Percentiles rank a stretch among this genome's conserved stretches.
Conservation (phyloP, 2,888 invertebrate genomes). For the Drosophila mimica region DNA sequence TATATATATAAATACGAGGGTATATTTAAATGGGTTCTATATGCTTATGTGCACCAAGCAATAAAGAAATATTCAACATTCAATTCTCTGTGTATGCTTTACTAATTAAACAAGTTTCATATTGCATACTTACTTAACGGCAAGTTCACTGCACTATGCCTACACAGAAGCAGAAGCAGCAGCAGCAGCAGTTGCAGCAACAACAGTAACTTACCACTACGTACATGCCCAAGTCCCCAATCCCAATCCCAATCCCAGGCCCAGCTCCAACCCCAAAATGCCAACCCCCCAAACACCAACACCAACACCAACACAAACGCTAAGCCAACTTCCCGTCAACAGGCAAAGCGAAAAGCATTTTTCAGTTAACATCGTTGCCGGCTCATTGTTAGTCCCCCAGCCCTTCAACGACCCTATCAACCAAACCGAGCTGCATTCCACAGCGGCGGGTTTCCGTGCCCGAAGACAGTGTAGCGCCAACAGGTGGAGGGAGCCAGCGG, state of each 20-base stretch:
- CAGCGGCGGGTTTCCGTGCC: conserved; percentile 6
- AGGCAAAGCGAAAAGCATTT: conserved; percentile 67
- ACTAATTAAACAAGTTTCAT: conserved; percentile 62
- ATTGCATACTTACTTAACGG: conserved; percentile 63
- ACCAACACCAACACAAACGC: conserved; percentile 50
- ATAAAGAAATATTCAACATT: conserved; percentile 35
- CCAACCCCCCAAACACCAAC: conserved; percentile 28
- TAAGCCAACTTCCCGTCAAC: conserved; percentile 46
- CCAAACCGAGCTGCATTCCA: conserved; percentile 2
- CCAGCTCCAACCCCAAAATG: conserved; percentile 9
- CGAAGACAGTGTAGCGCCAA: conserved; percentile 28
- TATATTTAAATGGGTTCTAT: conserved; percentile 21
- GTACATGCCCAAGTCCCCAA: conserved; percentile 2
- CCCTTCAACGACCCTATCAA: background rate
- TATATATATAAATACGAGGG: background rate
- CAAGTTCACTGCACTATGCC: conserved; percentile 68
- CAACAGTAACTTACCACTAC: conserved; percentile 32
- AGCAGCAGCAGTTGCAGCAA: conserved; percentile 11
- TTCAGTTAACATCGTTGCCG: conserved; percentile 74
- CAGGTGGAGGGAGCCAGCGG: conserved; percentile 46
- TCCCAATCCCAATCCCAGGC: background rate
- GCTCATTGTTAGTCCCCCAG: conserved; percentile 62
- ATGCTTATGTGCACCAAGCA: conserved; percentile 34
- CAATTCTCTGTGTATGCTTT: conserved; percentile 39
- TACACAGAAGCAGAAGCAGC: conserved; percentile 9